Conservation (phyloP, 1,140 invertebrate species). For the Ceratina australensis region DNA sequence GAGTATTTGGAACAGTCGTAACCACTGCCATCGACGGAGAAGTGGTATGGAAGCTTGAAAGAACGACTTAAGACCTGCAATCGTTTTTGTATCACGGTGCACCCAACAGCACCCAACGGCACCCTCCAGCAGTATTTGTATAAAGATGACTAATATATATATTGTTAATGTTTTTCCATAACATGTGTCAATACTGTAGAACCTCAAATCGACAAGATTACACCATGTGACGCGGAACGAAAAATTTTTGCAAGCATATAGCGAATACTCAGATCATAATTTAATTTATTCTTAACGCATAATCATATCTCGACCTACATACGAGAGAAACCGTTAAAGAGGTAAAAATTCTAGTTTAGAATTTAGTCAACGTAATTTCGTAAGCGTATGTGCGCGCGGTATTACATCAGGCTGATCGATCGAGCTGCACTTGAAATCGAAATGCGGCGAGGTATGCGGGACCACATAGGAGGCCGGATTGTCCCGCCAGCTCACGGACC, state of each 20-base stretch:
- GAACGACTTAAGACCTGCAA: not conserved
- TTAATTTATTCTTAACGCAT: too few relatives aligned
- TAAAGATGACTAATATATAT: not conserved
- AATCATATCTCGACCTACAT: too few relatives aligned
- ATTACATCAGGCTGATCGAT: slow-evolving; percentile 8
- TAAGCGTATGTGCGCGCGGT: slow-evolving; percentile 16
- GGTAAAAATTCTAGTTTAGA: too few relatives aligned
- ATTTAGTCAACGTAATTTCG: slow-evolving; percentile 19
- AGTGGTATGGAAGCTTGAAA: not conserved
- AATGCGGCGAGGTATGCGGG: not conserved
- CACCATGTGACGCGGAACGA: too few relatives aligned
- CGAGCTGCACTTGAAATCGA: slow-evolving; percentile 33
- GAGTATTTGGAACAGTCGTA: not conserved
- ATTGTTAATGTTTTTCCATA: slow-evolving; percentile 7
- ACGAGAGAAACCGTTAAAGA: too few relatives aligned
- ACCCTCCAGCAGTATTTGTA: slow-evolving; percentile 20
- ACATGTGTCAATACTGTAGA: not conserved
- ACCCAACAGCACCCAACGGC: not conserved
- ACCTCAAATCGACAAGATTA: too few relatives aligned
- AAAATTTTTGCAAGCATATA: too few relatives aligned
- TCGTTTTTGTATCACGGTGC: not conserved
- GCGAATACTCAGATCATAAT: too few relatives aligned
- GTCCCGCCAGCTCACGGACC: not conserved
- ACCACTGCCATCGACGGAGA: not conserved
- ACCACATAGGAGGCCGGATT: not conserved